Base-by-base conservation (phyloP, 2,888 invertebrate genomes). In the Polietes domitor region DNA sequence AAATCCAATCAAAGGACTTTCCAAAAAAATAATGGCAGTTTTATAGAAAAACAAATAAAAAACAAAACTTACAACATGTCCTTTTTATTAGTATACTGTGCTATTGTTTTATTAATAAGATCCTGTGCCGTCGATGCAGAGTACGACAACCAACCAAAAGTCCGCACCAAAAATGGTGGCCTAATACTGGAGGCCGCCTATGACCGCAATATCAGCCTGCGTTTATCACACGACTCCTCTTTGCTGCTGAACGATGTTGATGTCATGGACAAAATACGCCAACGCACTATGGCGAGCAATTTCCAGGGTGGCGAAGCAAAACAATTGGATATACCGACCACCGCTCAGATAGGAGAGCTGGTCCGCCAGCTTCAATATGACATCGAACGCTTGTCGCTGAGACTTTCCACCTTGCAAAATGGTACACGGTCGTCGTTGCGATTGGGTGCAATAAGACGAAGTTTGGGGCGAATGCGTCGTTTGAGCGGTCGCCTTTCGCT, bases 121-220 rank as follows among this genome's bases (percentile, higher is more conserved):
- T 4, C 63, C n/a, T 17, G 26, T 37, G 9, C 2, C 28, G 9
- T 17, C 1, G 7, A 19, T 15, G 63, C 63, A 2, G 74, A 87
- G 21, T 75, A 71, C 6, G 85, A 81, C 0, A 53, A 82, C 0
- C 88, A 87, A 17, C 88, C 89, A 5, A 87, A 88, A 80, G 86
- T 91, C 26, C 9, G 63, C 21, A 94, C 94, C 85, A 93, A 93
- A 88, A 93, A 97, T 93, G 98, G 98, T 17, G 94, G 97, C 90
- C 93, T 98, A 32, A 93, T 95, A 83, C 93, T 98, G 80, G 94
- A 95, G 88, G 94, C 97, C 19, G 97, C 96, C 0, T 92, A 93
- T 74, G 94, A 96, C 88, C 95, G 95, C 91, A 97, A 96, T 91
- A 96, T 98, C 75, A 95, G 96, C 43, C 94, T 98, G 83, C 93